phyloP scores from a whole-genome alignment of 2,113 vertebrate genomes.

The Corythornis madagascariensis region DNA sequence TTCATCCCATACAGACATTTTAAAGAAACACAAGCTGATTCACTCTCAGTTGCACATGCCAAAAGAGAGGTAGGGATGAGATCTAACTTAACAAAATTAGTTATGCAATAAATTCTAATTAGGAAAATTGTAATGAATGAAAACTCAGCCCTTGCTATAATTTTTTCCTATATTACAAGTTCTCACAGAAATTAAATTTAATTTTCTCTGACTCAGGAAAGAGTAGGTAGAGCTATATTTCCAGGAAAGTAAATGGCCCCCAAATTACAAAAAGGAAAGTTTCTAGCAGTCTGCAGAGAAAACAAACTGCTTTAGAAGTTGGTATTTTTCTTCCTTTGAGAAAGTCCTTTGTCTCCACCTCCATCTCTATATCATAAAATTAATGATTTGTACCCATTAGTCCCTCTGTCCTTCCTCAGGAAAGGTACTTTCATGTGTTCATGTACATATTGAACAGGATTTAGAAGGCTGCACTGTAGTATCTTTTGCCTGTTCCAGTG shows the following conservation, averaged over 20 bases:
- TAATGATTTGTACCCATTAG: background rate
- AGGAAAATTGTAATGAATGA: background rate
- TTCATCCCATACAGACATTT: background rate
- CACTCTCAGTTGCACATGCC: background rate
- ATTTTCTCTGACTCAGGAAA: background rate
- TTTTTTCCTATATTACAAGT: background rate
- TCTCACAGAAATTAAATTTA: background rate
- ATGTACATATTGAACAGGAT: background rate
- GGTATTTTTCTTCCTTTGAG: background rate
- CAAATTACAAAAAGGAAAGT: background rate
- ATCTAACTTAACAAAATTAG: background rate
- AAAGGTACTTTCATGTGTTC: background rate
- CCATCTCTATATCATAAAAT: background rate
- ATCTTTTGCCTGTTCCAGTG: background rate
- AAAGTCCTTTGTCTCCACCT: background rate
- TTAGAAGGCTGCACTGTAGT: background rate
- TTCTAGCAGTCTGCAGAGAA: background rate
- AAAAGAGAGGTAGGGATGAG: background rate
- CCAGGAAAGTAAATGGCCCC: background rate
- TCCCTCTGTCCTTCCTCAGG: background rate
- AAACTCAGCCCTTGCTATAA: background rate
- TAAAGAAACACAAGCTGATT: background rate
- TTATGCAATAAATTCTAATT: background rate
- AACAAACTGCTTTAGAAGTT: background rate
- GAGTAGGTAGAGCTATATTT: background rate